These are phyloP conservation scores for Merluccius polli DNA, from an alignment of 2,797 vertebrate genomes.

Conservation along the genomic window DNA sequence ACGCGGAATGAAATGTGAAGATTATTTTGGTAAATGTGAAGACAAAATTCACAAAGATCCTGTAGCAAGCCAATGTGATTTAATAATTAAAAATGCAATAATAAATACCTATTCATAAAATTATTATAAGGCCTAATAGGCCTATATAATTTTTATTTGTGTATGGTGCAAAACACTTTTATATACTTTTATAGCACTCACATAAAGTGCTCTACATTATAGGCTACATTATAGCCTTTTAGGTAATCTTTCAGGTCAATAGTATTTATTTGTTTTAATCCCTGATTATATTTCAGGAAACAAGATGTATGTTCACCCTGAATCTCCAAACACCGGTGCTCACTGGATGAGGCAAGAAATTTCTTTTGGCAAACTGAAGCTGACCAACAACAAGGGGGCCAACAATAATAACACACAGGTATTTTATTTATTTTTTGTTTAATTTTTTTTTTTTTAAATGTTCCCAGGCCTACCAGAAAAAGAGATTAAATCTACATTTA, in stretches of 20 bases:
- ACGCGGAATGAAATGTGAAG: too few species aligned
- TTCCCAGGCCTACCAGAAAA: too few species aligned
- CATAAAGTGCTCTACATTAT: too few species aligned
- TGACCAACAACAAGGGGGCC: conserved; percentile 96
- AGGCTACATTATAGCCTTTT: too few species aligned
- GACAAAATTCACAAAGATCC: too few species aligned
- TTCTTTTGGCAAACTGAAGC: conserved; percentile 95
- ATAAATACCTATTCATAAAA: background rate
- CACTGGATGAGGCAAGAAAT: conserved; percentile 99
- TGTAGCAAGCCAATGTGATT: background rate
- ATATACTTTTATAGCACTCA: background rate
- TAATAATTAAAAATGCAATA: background rate
- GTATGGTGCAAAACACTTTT: background rate
- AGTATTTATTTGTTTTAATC: background rate
- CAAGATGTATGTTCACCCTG: conserved; percentile 95
- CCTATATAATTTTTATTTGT: background rate
- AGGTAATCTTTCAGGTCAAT: background rate
- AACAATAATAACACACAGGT: conserved; percentile 98
- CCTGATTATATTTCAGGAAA: conserved; percentile 73
- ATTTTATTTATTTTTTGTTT: background rate
- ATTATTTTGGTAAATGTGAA: background rate
- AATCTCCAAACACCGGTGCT: conserved; percentile 94
- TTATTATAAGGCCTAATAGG: background rate
- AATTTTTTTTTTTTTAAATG: background rate
- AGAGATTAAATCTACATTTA: too few species aligned